Conservation (phyloP, 2,888 invertebrate genomes). For the Hoplodrina ambigua region DNA sequence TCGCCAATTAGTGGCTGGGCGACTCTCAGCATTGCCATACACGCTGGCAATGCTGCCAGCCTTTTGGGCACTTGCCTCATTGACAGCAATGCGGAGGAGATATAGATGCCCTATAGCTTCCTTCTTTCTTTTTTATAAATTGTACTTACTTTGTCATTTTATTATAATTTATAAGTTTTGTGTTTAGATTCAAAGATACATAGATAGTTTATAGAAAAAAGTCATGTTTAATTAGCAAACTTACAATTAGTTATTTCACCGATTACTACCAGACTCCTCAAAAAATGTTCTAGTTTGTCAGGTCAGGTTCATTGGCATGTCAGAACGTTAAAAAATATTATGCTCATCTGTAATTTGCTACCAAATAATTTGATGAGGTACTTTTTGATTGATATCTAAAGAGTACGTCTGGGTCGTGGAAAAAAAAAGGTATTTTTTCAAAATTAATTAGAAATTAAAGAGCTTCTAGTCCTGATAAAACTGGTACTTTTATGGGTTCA, state of each 20-base stretch:
- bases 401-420: not conserved
- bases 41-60: no score
- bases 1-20: no score
- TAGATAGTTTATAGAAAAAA: not conserved
- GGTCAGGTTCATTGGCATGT: slow-evolving; percentile 14
- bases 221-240: not conserved
- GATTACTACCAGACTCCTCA: not conserved
- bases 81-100: no score
- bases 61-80: no score
- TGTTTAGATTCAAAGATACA: no score
- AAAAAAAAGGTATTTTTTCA: slow-evolving; percentile 6
- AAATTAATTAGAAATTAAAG: not conserved
- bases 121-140: no score
- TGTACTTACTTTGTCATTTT: no score
- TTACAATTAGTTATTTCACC: slow-evolving; percentile 15
- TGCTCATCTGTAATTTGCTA: slow-evolving; percentile 7
- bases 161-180: no score
- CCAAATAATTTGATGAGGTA: slow-evolving; percentile 8
- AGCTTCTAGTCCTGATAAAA: not conserved
- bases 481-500: not conserved
- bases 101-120: no score
- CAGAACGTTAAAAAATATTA: slow-evolving; percentile 7
- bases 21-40: no score
- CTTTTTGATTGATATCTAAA: slow-evolving; percentile 1
- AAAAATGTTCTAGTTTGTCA: not conserved